Conservation (phyloP, 2,797 vertebrate genomes). For the Varecia variegata region DNA sequence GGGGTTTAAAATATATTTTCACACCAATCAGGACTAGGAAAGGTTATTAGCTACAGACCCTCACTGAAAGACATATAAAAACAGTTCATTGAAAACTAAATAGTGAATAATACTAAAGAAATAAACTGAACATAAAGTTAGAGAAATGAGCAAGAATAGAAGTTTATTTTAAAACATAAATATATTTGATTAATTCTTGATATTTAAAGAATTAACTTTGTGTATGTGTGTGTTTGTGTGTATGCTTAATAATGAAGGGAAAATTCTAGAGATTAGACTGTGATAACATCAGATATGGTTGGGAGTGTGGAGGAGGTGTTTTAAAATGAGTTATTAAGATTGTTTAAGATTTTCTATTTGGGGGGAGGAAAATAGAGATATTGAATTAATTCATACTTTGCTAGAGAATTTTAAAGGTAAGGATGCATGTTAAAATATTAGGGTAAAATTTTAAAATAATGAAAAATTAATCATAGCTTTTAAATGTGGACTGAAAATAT, state of each 20-base stretch:
- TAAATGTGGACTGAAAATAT: neutral
- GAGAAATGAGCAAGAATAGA: neutral
- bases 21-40: neutral
- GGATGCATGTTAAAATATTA: neutral
- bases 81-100: neutral
- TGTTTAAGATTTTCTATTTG: neutral
- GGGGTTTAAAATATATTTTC: neutral
- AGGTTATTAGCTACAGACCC: neutral
- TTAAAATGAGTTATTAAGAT: neutral
- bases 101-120: neutral
- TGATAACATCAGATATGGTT: neutral
- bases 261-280: neutral
- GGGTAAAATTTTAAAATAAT: neutral
- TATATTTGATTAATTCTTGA: neutral
- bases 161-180: neutral
- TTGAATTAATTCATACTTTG: neutral
- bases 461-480: neutral
- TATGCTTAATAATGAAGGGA: neutral
- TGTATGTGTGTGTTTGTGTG: neutral
- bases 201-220: neutral
- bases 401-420: neutral
- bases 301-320: neutral
- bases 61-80: neutral
- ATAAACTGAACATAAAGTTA: neutral
- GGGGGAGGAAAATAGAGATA: neutral